phyloP scores from a whole-genome alignment of 2,113 vertebrate species.

The Pollachius pollachius region DNA sequence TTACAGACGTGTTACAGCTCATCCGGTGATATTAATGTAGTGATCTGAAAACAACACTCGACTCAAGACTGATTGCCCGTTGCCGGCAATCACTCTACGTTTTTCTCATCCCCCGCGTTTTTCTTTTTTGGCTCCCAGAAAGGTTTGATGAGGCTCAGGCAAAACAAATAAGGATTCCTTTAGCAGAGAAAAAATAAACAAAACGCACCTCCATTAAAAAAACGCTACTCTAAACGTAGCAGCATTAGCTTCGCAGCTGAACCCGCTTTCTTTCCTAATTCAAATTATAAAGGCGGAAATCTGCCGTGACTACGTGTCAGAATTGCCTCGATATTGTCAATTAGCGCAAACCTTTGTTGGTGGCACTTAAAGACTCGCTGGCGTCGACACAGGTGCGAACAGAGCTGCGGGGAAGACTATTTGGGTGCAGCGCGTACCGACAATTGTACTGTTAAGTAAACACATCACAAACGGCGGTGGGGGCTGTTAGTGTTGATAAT shows the following conservation, averaged over 20 bases:
- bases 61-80: too few species aligned
- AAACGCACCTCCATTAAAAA: constrained; percentile 29
- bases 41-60: too few species aligned
- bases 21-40: too few species aligned
- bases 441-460: constrained; percentile 26
- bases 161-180: too few species aligned
- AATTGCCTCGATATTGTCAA: constrained; percentile 15
- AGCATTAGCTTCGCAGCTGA: constrained; percentile 28
- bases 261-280: constrained; percentile 16
- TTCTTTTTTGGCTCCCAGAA: too few species aligned
- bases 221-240: constrained; percentile 22
- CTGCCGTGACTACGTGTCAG: constrained; percentile 9
- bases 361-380: constrained; percentile 23
- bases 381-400: constrained; percentile 30
- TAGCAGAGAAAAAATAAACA: constrained; percentile 19
- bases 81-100: too few species aligned
- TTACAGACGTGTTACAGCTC: too few species aligned
- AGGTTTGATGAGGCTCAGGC: too few species aligned
- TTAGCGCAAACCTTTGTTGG: constrained; percentile 6
- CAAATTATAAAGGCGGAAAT: constrained; percentile 36
- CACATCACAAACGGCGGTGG: constrained; percentile 21
- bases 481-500: constrained; percentile 45
- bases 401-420: constrained; percentile 28
- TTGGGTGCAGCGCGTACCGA: constrained; percentile 26
- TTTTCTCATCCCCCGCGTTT: too few species aligned